A percentile compares a stretch with the other conserved stretches of the same genome.
Evolutionary conservation across 2,888 invertebrate species (phyloP).

Genomic region (Chirona hameri): DNA sequence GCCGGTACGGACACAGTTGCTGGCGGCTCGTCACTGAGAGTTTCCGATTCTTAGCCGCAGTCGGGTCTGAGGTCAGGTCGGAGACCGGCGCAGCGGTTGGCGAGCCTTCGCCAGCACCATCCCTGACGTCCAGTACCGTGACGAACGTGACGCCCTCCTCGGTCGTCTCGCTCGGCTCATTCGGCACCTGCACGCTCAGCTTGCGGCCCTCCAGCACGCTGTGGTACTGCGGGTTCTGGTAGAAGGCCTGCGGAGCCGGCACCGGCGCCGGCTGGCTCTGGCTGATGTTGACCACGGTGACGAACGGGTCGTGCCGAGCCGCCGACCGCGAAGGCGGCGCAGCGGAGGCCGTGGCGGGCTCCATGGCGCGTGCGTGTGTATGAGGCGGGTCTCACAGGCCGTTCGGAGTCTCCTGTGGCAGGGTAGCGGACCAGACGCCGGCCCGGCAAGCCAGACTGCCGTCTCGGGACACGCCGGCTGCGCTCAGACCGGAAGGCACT

Average conservation of each 20-base stretch:
- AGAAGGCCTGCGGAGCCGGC: neutral
- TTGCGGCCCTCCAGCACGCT: constrained; percentile 28
- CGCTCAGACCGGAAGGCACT: too few species aligned
- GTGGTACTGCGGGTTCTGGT: constrained; percentile 13
- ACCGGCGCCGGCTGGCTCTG: neutral
- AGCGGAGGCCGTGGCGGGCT: neutral
- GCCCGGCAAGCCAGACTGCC: neutral
- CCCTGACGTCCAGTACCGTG: constrained; percentile 9
- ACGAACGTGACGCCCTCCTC: neutral
- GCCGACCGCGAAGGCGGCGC: neutral
- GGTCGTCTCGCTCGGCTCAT: neutral
- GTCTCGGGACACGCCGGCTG: neutral
- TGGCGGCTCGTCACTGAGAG: neutral
- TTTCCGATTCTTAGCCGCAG: neutral
- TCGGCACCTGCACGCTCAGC: constrained; percentile 9
- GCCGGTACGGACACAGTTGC: neutral
- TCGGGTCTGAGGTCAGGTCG: too few species aligned
- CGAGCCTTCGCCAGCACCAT: neutral
- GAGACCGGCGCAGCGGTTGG: neutral
- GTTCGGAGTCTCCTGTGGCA: neutral
- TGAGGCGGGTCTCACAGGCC: neutral
- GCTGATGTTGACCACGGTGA: neutral
- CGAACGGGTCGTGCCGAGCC: neutral
- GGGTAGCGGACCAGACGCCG: neutral
- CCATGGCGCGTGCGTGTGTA: too few species aligned